Evolutionary conservation across 1,140 invertebrate species (phyloP), one percentile per base, ranked within the genome.

Genomic region (Colletes gigas): DNA sequence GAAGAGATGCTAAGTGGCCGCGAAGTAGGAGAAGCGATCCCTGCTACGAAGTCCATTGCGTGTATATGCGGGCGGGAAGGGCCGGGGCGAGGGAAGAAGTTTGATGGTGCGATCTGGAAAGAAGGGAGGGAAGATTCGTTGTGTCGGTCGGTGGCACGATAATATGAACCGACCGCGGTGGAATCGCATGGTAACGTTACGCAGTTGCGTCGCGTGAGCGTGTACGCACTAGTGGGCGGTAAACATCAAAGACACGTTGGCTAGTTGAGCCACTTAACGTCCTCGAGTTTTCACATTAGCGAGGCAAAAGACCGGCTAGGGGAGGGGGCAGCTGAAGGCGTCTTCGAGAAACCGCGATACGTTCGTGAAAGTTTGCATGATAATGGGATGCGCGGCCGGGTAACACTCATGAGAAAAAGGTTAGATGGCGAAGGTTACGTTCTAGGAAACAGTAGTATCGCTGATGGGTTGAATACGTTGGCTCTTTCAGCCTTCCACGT

Each of bases 181-280:
- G 84, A 88, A 86, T 83, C 83, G 78, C 80, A 83, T 68, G 84
- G 70, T 62, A 79, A 70, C 79, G 82, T 87, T 86, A 83, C 85
- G 76, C 74, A 82, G 86, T 88, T 88, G 86, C 80, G 85, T 88
- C 77, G 87, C 83, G 74, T 75, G 88, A 83, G 84, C 67, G 74
- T 76, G 83, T 81, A 83, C 81, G 83, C 81, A 77, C 55, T 72
- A 70, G 83, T 81, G 68, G 78, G 90, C 91, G 87, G 90, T 86
- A 78, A 77, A 83, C 86, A 90, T 92, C 91, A 92, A 92, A 92
- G 91, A 85, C 72, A 77, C 85, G 84, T 80, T 87, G 70, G 84
- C 89, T 91, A 92, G 90, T 91, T 92, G 86, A 91, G 89, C 90
- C 90, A 92, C 90, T 92, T 92, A 92, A 91, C 85, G 87, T 87